A percentile compares a stretch with the other conserved stretches of the same genome.
Conservation (phyloP, 2,797 vertebrate species). For the Acropternis orthonyx region DNA sequence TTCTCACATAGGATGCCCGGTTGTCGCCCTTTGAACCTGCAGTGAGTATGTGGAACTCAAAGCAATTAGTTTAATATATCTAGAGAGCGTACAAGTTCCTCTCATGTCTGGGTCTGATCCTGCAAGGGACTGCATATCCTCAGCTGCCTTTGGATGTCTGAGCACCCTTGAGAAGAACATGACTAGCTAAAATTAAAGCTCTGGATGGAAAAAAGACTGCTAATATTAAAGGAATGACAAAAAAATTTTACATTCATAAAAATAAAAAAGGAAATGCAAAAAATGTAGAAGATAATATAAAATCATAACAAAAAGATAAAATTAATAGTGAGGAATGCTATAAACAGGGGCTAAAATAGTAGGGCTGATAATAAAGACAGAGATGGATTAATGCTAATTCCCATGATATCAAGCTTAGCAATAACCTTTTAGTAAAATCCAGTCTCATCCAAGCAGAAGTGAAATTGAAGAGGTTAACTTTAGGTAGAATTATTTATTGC, state of each 20-base stretch:
- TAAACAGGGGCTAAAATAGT: neutral
- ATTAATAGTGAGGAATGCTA: neutral
- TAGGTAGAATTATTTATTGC: neutral
- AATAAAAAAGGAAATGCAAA: neutral
- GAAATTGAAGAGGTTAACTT: neutral
- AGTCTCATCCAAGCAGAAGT: neutral
- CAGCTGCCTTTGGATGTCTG: neutral
- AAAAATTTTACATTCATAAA: neutral
- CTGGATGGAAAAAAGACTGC: neutral
- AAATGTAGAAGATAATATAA: neutral
- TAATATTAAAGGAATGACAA: neutral
- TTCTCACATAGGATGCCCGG: neutral
- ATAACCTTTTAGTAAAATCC: neutral
- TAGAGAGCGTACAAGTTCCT: constrained; percentile 33
- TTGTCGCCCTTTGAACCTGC: constrained; percentile 55
- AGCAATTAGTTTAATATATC: constrained; percentile 61
- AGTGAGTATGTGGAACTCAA: constrained; percentile 48
- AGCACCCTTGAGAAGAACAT: neutral
- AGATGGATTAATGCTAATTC: neutral
- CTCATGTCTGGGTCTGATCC: constrained; percentile 21
- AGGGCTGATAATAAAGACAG: neutral
- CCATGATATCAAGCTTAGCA: neutral
- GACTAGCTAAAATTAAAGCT: neutral
- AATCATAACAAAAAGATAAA: neutral
- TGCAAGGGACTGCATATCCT: neutral